These are phyloP conservation scores for Boleophthalmus pectinirostris DNA, from an alignment of 2,113 vertebrate genomes.

Conservation along the genomic window DNA sequence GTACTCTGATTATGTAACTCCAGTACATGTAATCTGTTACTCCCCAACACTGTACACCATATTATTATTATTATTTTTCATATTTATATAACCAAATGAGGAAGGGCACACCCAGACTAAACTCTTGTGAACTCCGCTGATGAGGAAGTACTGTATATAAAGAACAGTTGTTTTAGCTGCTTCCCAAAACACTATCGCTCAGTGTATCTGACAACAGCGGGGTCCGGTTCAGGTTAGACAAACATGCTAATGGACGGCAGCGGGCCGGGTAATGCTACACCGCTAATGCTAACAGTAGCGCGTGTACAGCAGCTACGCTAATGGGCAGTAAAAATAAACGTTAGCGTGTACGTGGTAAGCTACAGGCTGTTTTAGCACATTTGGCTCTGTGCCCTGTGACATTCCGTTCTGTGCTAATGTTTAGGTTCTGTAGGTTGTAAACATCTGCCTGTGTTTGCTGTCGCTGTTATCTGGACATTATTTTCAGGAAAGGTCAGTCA, in stretches of 20 bases:
- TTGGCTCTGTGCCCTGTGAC: background rate
- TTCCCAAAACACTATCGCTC: background rate
- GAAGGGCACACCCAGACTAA: background rate
- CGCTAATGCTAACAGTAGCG: constrained; percentile 7
- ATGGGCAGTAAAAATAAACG: constrained; percentile 7
- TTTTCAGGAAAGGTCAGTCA: background rate
- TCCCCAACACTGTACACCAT: too few relatives aligned
- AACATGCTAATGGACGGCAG: background rate
- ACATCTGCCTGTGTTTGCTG: background rate
- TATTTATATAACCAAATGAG: background rate
- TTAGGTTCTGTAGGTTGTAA: background rate
- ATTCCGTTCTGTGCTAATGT: background rate
- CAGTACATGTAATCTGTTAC: too few relatives aligned
- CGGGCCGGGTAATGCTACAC: constrained; percentile 1
- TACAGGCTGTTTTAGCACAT: background rate
- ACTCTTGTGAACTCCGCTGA: background rate
- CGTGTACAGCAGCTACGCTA: background rate
- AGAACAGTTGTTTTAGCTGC: background rate
- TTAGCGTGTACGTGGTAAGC: background rate
- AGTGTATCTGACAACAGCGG: constrained; percentile 1
- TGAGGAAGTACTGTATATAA: background rate
- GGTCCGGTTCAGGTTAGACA: background rate
- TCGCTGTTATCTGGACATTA: background rate
- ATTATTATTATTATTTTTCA: too few relatives aligned
- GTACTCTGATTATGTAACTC: too few relatives aligned